These are phyloP conservation scores for Geodia barretti DNA, from an alignment of 37 sponge, comb jelly and placozoan genomes.

Conservation along the genomic window DNA sequence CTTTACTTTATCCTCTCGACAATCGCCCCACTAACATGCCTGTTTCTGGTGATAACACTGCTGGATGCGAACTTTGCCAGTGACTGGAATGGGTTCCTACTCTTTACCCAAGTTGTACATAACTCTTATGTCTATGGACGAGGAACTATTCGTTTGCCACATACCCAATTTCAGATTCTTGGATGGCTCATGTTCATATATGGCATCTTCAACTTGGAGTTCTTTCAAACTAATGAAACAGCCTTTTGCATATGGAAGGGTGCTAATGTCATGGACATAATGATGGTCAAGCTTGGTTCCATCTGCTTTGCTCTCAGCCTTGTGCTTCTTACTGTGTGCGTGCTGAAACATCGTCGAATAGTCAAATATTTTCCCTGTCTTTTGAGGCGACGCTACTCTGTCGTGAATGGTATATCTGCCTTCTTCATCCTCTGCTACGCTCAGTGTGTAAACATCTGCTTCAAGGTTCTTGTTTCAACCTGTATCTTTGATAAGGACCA, in stretches of 20 bases:
- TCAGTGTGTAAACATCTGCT: no score
- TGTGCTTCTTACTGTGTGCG: conserved; percentile 5
- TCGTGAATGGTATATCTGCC: no score
- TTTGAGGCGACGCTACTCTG: no score
- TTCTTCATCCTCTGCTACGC: no score
- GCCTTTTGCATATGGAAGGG: conserved; percentile 41
- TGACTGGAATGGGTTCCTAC: conserved; percentile 38
- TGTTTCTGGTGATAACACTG: conserved; percentile 29
- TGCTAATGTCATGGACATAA: conserved; percentile 16
- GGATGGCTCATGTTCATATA: conserved; percentile 8
- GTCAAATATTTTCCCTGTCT: no score
- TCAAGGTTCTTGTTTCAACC: no score
- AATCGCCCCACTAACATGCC: conserved; percentile 27
- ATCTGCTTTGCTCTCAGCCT: conserved; percentile 30
- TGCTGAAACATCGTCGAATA: no score
- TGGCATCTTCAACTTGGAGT: conserved; percentile 7
- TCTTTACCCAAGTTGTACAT: conserved; percentile 33
- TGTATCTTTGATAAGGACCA: no score
- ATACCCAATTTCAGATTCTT: not conserved
- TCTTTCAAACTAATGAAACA: conserved; percentile 11
- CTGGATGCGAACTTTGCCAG: conserved; percentile 42
- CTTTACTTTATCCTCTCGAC: conserved; percentile 32
- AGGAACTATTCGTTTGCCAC: conserved; percentile 1
- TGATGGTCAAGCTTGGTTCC: conserved; percentile 25
- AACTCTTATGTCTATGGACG: not conserved